A percentile compares a stretch with the other conserved stretches of the same genome.
Evolutionary conservation across 1,140 invertebrate species (phyloP).

Genomic region (Mamestra configurata): DNA sequence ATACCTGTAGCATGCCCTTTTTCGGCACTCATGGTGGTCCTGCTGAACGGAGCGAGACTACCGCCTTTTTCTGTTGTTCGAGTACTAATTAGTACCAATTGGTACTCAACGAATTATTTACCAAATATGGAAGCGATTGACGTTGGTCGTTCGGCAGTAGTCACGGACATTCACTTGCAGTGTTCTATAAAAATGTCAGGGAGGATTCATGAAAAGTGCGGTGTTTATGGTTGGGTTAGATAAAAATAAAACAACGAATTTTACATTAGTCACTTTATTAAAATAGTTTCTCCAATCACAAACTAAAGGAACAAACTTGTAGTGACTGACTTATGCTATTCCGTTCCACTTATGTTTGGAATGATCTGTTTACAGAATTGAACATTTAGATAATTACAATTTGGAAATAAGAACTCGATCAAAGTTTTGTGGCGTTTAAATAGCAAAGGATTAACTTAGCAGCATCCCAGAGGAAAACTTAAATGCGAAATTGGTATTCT

Average conservation of each 20-base stretch:
- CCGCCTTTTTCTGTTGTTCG: too few species aligned
- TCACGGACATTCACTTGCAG: too few species aligned
- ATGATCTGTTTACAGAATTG: constrained; percentile 15
- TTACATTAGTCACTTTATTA: constrained; percentile 36
- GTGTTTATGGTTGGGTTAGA: neutral
- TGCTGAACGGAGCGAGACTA: too few species aligned
- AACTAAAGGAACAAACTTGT: neutral
- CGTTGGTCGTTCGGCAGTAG: too few species aligned
- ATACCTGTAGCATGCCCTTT: too few species aligned
- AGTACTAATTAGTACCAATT: too few species aligned
- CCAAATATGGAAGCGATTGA: too few species aligned
- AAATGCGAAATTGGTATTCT: constrained; percentile 38
- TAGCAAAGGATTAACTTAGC: constrained; percentile 8
- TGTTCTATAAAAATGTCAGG: too few species aligned
- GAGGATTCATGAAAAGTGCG: too few species aligned
- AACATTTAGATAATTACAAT: neutral
- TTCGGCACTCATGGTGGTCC: too few species aligned
- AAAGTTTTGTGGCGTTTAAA: neutral
- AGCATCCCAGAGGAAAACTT: neutral
- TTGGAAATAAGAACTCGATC: too few species aligned
- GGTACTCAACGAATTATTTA: too few species aligned
- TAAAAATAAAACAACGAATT: neutral
- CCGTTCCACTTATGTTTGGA: constrained; percentile 3
- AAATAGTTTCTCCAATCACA: constrained; percentile 33
- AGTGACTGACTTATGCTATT: neutral